Conservation (phyloP, 2,113 vertebrate species). For the Gymnogyps californianus region DNA sequence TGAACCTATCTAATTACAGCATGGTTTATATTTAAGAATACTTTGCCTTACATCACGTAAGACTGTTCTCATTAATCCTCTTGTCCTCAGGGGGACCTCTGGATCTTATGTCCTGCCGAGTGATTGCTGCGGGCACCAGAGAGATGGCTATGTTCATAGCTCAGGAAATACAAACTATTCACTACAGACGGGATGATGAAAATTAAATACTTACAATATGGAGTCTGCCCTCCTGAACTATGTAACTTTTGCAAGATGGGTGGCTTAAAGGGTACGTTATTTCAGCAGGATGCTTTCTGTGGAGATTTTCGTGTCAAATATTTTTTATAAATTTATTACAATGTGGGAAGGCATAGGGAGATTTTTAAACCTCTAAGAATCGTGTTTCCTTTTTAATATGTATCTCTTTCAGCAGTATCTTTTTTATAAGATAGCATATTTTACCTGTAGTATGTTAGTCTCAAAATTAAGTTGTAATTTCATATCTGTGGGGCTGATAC, state of each 20-base stretch:
- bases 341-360: constrained; percentile 4
- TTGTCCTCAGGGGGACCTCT: constrained; percentile 80
- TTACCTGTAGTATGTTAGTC: constrained; percentile 50
- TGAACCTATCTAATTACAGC: background rate
- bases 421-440: constrained; percentile 54
- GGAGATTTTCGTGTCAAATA: constrained; percentile 18
- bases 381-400: constrained; percentile 42
- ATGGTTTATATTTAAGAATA: background rate
- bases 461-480: constrained; percentile 25
- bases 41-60: background rate
- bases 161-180: constrained; percentile 82
- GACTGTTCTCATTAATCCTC: background rate
- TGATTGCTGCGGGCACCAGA: constrained; percentile 82
- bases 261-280: constrained; percentile 1
- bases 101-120: constrained; percentile 87
- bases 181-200: constrained; percentile 80
- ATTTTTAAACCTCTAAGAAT: constrained; percentile 41
- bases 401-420: constrained; percentile 27
- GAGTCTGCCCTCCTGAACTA: background rate
- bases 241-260: background rate
- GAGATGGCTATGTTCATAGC: constrained; percentile 82
- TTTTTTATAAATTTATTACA: constrained; percentile 53
- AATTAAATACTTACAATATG: background rate
- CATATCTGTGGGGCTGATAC: constrained; percentile 45
- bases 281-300: background rate